phyloP scores from a whole-genome alignment of 2,888 invertebrate species.

The Molanna angustata region DNA sequence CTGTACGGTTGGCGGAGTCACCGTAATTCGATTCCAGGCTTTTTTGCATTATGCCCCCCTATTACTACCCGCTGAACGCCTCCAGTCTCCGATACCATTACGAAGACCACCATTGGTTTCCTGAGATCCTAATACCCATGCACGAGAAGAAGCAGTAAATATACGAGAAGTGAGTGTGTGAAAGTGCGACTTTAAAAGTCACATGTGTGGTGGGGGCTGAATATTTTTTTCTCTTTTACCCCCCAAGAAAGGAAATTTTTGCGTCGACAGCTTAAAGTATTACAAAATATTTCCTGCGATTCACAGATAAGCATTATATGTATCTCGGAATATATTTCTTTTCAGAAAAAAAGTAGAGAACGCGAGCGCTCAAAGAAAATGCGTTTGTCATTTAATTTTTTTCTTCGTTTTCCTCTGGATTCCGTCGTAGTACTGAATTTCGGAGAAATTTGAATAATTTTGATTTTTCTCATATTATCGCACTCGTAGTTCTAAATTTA shows the following conservation, averaged over 20 bases:
- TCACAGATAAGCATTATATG: constrained; percentile 25
- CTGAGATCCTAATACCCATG: constrained; percentile 13
- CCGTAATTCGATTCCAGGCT: constrained; percentile 29
- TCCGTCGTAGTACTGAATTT: too few relatives aligned
- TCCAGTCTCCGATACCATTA: constrained; percentile 14
- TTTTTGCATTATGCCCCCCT: constrained; percentile 15
- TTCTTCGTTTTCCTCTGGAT: too few relatives aligned
- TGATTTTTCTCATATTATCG: too few relatives aligned
- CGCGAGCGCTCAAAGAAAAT: constrained; percentile 18
- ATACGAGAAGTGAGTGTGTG: too few relatives aligned
- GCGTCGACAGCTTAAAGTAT: constrained; percentile 28
- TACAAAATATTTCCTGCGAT: constrained; percentile 31
- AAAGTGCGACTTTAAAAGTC: background rate
- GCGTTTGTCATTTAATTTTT: constrained; percentile 9
- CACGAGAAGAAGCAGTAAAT: constrained; percentile 17
- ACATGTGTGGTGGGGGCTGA: constrained; percentile 7
- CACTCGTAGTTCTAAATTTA: too few relatives aligned
- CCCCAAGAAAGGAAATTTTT: constrained; percentile 12
- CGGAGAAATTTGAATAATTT: too few relatives aligned
- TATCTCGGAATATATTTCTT: constrained; percentile 16
- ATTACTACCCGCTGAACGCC: constrained; percentile 11
- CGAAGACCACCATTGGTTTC: constrained; percentile 15
- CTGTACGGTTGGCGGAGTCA: constrained; percentile 24
- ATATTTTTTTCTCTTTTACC: constrained; percentile 12
- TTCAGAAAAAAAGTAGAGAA: constrained; percentile 6